Evolutionary conservation across 2,113 vertebrate genomes (phyloP), one percentile per base, ranked within the genome.

Genomic region (Scomber japonicus): DNA sequence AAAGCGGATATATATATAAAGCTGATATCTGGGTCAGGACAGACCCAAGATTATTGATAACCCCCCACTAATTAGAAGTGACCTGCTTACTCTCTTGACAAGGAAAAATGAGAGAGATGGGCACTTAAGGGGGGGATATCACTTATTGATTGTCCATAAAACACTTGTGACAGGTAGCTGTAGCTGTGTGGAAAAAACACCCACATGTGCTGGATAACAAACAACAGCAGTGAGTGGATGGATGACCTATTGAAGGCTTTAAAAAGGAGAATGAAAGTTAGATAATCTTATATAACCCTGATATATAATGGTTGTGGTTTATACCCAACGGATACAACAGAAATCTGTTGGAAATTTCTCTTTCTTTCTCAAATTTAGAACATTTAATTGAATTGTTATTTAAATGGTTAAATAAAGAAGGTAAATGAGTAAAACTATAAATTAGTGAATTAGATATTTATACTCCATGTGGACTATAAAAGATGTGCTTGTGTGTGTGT

Each of bases 81-180:
- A 86, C 86, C 83, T 60, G 76, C 46, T 75, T 80, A 59, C 30
- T 60, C 69, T 81, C 49, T 69, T 66, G 56, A 69, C 78, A 10
- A 17, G 48, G 17, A 53, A 44, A 2, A 21, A 53, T 57, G 4
- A 64, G 49, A 45, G 65, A 78, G 67, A 71, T 35, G 4, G 74
- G 44, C n/a, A 65, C 63, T 67, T 61, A 59, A 17, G 19, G 15
- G n/a, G 19, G 30, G 61, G 64, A 63, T 44, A 67, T 11, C 48
- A 40, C 24, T 60, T 65, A 85, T 72, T 71, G 78, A 80, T 75
- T 64, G 31, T 27, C 81, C n/a, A 61, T 81, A 63, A 82, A 87
- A 71, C 83, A 82, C 61, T 45, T 15, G 55, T 40, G 64, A 78
- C 64, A 65, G 27, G 56, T 24, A 24, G 44, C 66, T 45, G 67